Conservation (phyloP, 2,888 invertebrate genomes). For the Sipha maydis region DNA sequence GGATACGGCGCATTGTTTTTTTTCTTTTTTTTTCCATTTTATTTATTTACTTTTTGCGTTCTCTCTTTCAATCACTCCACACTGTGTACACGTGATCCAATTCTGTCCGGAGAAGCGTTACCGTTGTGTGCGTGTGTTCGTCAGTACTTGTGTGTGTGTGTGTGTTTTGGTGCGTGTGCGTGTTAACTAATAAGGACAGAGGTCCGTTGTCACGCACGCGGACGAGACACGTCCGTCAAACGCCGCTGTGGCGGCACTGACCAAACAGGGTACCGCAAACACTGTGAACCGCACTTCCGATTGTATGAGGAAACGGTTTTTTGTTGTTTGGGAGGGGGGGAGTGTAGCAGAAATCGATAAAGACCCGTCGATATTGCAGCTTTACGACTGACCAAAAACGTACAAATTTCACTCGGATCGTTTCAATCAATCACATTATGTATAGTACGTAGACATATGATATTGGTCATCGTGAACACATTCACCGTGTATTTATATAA, state of each 20-base stretch:
- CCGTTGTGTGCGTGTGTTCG: background rate
- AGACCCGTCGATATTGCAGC: background rate
- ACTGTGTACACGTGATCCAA: slow-evolving; percentile 24
- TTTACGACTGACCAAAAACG: too few species aligned
- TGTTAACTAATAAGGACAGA: slow-evolving; percentile 54
- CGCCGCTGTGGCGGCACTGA: background rate
- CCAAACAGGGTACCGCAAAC: slow-evolving; percentile 33
- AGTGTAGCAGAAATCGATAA: background rate
- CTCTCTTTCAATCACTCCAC: slow-evolving; percentile 24
- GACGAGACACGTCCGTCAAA: slow-evolving; percentile 51
- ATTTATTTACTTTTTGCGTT: slow-evolving; percentile 11
- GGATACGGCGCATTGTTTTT: background rate
- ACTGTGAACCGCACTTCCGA: background rate
- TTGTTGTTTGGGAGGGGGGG: too few species aligned
- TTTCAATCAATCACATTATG: too few species aligned
- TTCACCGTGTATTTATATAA: too few species aligned
- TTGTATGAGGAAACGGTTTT: too few species aligned
- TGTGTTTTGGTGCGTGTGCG: background rate
- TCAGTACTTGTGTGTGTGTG: too few species aligned
- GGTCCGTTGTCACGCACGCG: slow-evolving; percentile 17
- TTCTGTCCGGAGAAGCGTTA: slow-evolving; percentile 55
- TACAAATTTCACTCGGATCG: too few species aligned
- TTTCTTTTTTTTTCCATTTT: background rate
- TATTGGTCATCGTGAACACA: too few species aligned
- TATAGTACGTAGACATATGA: too few species aligned